A percentile compares a stretch with the other conserved stretches of the same genome.
These are phyloP conservation scores for Penaeus vannamei DNA, from an alignment of 1,140 invertebrate genomes.

Conservation along the genomic window DNA sequence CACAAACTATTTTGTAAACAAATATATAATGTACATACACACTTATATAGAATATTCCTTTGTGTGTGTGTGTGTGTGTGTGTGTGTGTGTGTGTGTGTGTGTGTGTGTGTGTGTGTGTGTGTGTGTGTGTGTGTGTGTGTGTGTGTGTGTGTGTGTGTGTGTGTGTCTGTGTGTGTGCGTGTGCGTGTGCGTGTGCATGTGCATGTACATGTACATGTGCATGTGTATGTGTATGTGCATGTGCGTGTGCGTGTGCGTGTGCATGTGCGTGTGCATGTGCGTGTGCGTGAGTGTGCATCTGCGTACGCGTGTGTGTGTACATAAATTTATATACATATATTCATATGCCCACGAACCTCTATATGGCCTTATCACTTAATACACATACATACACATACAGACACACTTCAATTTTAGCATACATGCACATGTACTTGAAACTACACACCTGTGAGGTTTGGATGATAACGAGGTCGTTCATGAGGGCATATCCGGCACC, in stretches of 20 bases:
- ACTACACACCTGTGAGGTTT: constrained; percentile 81
- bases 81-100: background rate
- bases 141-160: background rate
- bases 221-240: constrained; percentile 29
- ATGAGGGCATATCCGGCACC: constrained; percentile 92
- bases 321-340: too few species aligned
- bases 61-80: background rate
- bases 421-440: background rate
- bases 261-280: background rate
- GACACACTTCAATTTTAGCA: background rate
- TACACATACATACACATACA: background rate
- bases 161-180: constrained; percentile 11
- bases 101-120: background rate
- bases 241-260: background rate
- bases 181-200: background rate
- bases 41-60: background rate
- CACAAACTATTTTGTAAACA: background rate
- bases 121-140: background rate
- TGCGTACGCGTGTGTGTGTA: too few species aligned
- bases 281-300: background rate
- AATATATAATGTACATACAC: background rate
- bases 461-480: constrained; percentile 98
- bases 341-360: background rate
- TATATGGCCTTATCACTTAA: constrained; percentile 11
- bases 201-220: constrained; percentile 26